These are phyloP conservation scores for Sitta carolinensis DNA, from an alignment of 2,797 vertebrate species.

Conservation along the genomic window DNA sequence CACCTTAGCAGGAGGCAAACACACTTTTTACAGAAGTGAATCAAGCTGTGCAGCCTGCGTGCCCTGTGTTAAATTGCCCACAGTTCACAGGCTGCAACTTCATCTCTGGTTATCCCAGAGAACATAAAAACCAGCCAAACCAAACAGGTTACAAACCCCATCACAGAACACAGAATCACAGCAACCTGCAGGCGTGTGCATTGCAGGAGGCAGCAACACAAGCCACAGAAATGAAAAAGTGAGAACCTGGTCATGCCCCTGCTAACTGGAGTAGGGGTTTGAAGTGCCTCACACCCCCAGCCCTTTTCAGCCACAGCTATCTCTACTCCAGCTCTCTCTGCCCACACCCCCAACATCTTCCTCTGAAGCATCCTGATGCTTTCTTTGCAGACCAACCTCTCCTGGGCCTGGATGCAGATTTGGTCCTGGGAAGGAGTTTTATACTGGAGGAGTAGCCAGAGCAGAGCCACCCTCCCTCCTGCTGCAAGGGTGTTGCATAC, in stretches of 20 bases:
- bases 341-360: neutral
- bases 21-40: neutral
- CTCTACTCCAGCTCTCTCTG: neutral
- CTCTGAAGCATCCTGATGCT: neutral
- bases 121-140: neutral
- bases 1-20: conserved; percentile 9
- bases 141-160: neutral
- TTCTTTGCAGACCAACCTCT: neutral
- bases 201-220: neutral
- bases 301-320: neutral
- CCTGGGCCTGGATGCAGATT: neutral
- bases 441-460: neutral
- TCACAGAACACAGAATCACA: neutral
- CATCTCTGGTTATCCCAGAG: neutral
- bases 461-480: neutral
- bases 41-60: neutral
- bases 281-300: neutral
- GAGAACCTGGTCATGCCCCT: neutral
- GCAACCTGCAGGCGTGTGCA: neutral
- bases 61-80: neutral
- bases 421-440: neutral
- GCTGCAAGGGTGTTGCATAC: neutral
- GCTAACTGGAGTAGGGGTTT: rapidly evolving
- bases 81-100: neutral
- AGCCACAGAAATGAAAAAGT: neutral